These are phyloP conservation scores for Ctenodactylus gundi DNA, from an alignment of 2,113 vertebrate species.

Conservation along the genomic window DNA sequence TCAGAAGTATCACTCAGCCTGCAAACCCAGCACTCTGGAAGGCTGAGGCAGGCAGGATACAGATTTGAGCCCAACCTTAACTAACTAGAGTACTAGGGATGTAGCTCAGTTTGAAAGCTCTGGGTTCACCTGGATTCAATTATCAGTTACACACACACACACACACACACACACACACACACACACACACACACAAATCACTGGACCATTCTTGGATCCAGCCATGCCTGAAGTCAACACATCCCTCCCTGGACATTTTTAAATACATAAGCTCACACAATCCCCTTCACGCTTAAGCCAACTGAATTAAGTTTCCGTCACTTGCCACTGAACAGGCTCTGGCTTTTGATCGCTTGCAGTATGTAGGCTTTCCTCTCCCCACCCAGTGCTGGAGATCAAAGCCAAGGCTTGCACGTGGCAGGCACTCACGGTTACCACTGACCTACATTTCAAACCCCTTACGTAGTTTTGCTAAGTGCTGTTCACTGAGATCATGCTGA, in stretches of 20 bases:
- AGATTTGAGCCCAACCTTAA: neutral
- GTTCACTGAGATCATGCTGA: neutral
- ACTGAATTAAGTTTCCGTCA: neutral
- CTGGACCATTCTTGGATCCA: slow-evolving; percentile 8
- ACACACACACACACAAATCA: too few species aligned
- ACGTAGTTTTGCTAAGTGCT: neutral
- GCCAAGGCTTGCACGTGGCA: neutral
- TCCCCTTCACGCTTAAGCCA: neutral
- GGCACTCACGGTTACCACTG: neutral
- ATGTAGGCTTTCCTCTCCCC: neutral
- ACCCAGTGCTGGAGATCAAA: neutral
- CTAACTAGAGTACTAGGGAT: neutral
- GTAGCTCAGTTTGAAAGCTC: neutral
- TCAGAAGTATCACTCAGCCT: neutral
- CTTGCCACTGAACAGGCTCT: neutral
- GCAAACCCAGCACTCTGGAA: neutral
- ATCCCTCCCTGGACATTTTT: neutral
- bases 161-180: too few species aligned
- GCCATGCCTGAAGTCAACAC: neutral
- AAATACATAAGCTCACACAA: neutral
- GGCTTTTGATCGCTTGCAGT: neutral
- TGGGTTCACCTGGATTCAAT: neutral
- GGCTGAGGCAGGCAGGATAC: neutral
- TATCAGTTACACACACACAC: too few species aligned
- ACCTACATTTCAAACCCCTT: neutral